Evolutionary conservation across 2,113 vertebrate genomes (phyloP).

Genomic region (Lipotes vexillifer): DNA sequence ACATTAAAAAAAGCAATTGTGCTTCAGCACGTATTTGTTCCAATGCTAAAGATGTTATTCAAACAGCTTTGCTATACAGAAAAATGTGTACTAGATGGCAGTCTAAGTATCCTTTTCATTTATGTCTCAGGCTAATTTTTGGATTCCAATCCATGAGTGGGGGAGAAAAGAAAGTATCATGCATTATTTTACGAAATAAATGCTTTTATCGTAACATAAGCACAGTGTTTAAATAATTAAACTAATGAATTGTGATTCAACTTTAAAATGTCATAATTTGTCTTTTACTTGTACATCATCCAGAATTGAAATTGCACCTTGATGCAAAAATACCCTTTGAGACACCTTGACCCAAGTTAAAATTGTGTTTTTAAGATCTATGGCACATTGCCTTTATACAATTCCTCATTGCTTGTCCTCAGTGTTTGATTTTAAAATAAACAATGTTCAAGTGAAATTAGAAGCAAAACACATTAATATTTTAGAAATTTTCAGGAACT

Average conservation of each 20-base stretch:
- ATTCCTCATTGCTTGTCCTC: neutral
- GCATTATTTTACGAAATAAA: slow-evolving; percentile 28
- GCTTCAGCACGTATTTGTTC: neutral
- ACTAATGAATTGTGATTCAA: neutral
- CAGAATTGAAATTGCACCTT: neutral
- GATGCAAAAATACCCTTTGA: neutral
- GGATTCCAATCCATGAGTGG: neutral
- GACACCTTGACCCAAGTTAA: neutral
- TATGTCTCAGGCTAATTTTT: slow-evolving; percentile 28
- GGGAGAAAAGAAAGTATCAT: neutral
- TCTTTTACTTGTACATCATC: neutral
- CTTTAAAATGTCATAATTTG: neutral
- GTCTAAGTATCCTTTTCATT: slow-evolving; percentile 69
- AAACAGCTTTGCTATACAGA: slow-evolving; percentile 64
- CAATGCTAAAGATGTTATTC: neutral
- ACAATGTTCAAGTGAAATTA: neutral
- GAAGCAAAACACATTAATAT: neutral
- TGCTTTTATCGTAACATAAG: neutral
- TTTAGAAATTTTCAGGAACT: neutral
- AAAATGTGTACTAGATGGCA: slow-evolving; percentile 74
- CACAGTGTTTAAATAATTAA: neutral
- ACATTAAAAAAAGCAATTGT: neutral
- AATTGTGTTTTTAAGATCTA: neutral
- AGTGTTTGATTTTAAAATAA: neutral
- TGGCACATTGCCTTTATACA: neutral